Conservation (phyloP, 2,888 invertebrate genomes). For the Eupeodes latifasciatus region DNA sequence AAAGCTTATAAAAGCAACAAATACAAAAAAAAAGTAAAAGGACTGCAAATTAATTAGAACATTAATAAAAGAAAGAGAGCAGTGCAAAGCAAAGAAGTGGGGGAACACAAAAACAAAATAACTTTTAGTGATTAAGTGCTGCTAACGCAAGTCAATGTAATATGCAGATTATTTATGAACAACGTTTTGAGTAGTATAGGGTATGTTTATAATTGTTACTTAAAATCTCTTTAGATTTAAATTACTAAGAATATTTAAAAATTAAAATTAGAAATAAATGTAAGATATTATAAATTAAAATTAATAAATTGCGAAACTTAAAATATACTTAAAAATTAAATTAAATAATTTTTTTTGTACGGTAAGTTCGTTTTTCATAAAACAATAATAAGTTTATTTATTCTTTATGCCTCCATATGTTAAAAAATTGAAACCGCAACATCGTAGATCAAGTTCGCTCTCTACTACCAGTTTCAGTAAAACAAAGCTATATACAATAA, state of each 20-base stretch:
- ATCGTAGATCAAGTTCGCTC: neutral
- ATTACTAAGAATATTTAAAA: neutral
- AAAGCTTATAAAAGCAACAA: neutral
- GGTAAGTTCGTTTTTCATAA: slow-evolving; percentile 6
- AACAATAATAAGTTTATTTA: neutral
- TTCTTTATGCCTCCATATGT: slow-evolving; percentile 20
- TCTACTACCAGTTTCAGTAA: slow-evolving; percentile 4
- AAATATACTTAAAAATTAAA: neutral
- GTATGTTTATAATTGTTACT: neutral
- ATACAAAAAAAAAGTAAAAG: neutral
- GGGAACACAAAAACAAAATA: too few species aligned
- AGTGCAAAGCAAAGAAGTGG: neutral
- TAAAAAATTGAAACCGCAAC: neutral
- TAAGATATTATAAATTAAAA: neutral
- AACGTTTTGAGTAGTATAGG: neutral
- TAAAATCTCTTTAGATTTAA: neutral
- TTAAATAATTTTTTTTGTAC: neutral
- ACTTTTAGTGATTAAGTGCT: neutral
- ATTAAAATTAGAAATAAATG: neutral
- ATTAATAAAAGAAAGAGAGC: too few species aligned
- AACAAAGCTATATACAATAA: neutral
- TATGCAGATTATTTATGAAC: neutral
- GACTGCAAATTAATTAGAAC: too few species aligned
- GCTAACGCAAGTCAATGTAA: neutral
- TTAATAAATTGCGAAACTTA: neutral